These are phyloP conservation scores for Campaea margaritaria DNA, from an alignment of 2,888 invertebrate genomes.

Conservation along the genomic window DNA sequence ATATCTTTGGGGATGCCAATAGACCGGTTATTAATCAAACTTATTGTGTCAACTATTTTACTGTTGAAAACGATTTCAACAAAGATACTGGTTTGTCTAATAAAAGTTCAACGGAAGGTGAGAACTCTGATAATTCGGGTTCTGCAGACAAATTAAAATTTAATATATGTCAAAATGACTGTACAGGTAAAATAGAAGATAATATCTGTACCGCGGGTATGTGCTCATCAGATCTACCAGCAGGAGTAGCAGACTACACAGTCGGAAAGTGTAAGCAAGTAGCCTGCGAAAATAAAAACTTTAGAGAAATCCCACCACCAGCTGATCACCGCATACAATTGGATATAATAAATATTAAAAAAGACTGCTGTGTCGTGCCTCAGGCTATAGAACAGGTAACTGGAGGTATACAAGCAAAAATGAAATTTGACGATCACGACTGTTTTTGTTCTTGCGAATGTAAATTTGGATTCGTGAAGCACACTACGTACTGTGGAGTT, in stretches of 20 bases:
- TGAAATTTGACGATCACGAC: constrained; percentile 59
- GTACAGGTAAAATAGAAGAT: constrained; percentile 42
- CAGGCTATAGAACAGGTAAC: constrained; percentile 61
- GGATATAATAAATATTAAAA: constrained; percentile 52
- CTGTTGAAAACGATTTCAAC: constrained; percentile 58
- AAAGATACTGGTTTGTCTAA: constrained; percentile 33
- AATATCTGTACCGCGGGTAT: constrained; percentile 44
- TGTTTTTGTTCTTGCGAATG: constrained; percentile 78
- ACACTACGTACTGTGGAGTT: constrained; percentile 70
- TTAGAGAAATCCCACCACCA: constrained; percentile 41
- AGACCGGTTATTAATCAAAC: constrained; percentile 56
- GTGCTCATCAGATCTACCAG: constrained; percentile 57
- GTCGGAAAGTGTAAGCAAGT: constrained; percentile 62
- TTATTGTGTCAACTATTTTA: constrained; percentile 71
- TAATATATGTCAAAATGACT: constrained; percentile 53
- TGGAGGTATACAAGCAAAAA: constrained; percentile 59
- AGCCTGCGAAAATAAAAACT: constrained; percentile 55
- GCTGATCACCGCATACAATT: constrained; percentile 61
- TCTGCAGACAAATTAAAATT: constrained; percentile 45
- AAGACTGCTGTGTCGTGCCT: constrained; percentile 57
- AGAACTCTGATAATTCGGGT: constrained; percentile 36
- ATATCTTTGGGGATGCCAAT: constrained; percentile 61
- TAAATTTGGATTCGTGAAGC: constrained; percentile 68
- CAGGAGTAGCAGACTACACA: constrained; percentile 44
- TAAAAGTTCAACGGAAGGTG: constrained; percentile 26